Percentiles rank a stretch among this genome's conserved stretches.
Conservation (phyloP, 2,113 vertebrate species). For the Syrmaticus mikado region DNA sequence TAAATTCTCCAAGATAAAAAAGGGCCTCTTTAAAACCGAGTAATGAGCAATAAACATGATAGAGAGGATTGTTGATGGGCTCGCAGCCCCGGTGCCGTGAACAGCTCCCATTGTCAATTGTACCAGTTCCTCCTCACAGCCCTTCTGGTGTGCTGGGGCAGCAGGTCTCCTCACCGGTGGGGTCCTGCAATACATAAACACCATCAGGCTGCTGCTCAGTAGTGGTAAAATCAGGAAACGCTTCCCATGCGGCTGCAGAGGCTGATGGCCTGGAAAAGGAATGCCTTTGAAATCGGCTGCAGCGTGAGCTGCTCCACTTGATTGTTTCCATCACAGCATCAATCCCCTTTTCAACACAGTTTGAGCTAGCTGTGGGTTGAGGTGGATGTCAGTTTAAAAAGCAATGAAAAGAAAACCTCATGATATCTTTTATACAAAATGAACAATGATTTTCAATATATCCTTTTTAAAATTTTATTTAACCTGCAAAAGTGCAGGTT, state of each 20-base stretch:
- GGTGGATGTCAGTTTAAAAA: neutral
- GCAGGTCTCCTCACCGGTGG: neutral
- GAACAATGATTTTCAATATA: neutral
- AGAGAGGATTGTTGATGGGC: neutral
- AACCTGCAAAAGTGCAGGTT: neutral
- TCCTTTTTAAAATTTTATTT: neutral
- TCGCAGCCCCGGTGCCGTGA: rapidly evolving
- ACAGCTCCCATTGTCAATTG: constrained; percentile 57
- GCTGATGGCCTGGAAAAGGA: constrained; percentile 65
- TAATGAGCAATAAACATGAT: constrained; percentile 24
- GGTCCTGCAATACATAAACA: constrained; percentile 48
- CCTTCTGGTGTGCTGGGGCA: neutral
- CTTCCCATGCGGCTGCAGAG: neutral
- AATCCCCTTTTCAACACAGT: neutral
- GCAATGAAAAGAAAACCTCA: neutral
- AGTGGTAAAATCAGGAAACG: constrained; percentile 5
- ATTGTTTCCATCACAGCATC: constrained; percentile 54
- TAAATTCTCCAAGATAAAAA: constrained; percentile 23
- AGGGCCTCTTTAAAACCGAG: constrained; percentile 4
- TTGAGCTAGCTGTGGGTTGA: neutral
- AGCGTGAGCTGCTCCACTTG: neutral
- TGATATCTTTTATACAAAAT: neutral
- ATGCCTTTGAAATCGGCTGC: constrained; percentile 54
- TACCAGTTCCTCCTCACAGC: neutral
- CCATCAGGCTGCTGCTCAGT: constrained; percentile 37